Percentiles rank a stretch among this genome's conserved stretches.
Conservation (phyloP, 2,797 vertebrate genomes). For the Amphiprion clarkii region DNA sequence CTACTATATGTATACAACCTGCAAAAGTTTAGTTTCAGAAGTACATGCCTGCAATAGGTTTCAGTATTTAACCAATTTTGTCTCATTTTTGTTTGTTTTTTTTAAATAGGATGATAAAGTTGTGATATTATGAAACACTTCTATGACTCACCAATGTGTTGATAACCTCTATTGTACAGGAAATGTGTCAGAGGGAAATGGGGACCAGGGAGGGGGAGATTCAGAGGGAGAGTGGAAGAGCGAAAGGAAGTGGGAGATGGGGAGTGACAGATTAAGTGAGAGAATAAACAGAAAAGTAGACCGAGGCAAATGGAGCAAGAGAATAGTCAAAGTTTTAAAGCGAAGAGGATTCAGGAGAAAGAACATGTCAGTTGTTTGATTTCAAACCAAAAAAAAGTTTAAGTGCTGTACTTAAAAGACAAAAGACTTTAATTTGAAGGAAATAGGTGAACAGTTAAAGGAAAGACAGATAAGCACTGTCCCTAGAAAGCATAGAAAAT, state of each 20-base stretch:
- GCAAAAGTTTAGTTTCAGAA: not conserved
- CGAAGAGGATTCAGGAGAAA: not conserved
- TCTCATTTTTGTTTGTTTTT: not conserved
- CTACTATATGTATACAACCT: not conserved
- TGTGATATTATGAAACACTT: conserved; percentile 48
- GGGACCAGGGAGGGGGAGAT: conserved; percentile 12
- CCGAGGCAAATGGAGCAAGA: conserved; percentile 1
- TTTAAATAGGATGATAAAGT: conserved; percentile 10
- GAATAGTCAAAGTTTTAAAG: conserved; percentile 20
- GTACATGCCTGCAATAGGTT: not conserved
- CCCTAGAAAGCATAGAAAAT: not conserved
- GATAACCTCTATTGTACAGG: conserved; percentile 72
- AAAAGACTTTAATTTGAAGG: not conserved
- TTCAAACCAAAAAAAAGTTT: not conserved
- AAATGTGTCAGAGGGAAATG: conserved; percentile 78
- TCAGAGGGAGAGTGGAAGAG: conserved; percentile 29
- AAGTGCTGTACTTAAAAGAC: not conserved
- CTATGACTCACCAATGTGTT: conserved; percentile 63
- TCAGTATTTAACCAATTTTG: not conserved
- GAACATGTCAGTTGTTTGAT: conserved; percentile 12
- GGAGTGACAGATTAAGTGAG: conserved; percentile 24
- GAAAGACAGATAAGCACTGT: conserved; percentile 7
- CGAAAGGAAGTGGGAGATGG: conserved; percentile 30
- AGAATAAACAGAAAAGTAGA: conserved; percentile 36
- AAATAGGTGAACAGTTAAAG: conserved; percentile 17